Conservation (phyloP, 2,113 vertebrate genomes). For the Misgurnus mizolepis region DNA sequence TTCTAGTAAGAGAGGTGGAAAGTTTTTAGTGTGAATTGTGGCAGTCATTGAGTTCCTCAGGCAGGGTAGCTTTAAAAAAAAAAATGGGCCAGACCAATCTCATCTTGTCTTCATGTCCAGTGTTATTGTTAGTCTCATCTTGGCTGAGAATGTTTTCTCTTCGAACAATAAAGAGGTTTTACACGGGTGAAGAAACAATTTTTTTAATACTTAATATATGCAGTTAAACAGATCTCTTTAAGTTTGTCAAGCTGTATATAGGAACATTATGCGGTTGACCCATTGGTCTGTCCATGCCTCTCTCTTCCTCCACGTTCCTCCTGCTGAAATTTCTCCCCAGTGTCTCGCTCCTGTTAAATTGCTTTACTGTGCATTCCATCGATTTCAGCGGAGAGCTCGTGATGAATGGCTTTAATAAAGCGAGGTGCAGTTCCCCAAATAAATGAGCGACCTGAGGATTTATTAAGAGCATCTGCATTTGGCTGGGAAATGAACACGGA, state of each 20-base stretch:
- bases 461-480: constrained; percentile 76
- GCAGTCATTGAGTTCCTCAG: background rate
- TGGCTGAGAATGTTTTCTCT: no score
- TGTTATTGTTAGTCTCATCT: background rate
- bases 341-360: constrained; percentile 44
- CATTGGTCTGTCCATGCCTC: background rate
- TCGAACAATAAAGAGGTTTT: no score
- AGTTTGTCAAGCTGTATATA: background rate
- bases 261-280: background rate
- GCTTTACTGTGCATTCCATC: constrained; percentile 64
- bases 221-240: background rate
- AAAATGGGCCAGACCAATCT: constrained; percentile 20
- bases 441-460: constrained; percentile 73
- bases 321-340: constrained; percentile 14
- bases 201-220: no score
- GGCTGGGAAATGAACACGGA: constrained; percentile 62
- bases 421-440: constrained; percentile 74
- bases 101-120: constrained; percentile 20
- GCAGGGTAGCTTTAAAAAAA: constrained; percentile 2
- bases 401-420: constrained; percentile 80
- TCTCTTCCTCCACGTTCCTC: background rate
- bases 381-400: constrained; percentile 66
- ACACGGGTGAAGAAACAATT: no score
- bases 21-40: background rate
- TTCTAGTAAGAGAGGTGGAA: background rate